Conservation (phyloP, 1,140 invertebrate genomes). For the Bombus difficillimus region DNA sequence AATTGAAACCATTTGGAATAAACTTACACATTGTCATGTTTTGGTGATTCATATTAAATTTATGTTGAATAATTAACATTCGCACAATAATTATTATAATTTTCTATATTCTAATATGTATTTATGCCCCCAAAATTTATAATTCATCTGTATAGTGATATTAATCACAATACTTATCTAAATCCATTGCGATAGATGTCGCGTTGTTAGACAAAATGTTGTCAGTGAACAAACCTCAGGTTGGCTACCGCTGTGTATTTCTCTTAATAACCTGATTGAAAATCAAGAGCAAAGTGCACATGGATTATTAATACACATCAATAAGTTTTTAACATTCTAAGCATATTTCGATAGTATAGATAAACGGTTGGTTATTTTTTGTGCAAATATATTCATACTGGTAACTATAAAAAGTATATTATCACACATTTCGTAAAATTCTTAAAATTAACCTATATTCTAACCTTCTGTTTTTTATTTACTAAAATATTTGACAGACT, state of each 20-base stretch:
- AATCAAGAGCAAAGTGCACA: slow-evolving; percentile 61
- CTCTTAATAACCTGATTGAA: slow-evolving; percentile 11
- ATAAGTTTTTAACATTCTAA: slow-evolving; percentile 31
- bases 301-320: slow-evolving; percentile 69
- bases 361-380: slow-evolving; percentile 32
- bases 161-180: slow-evolving; percentile 1
- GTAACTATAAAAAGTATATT: slow-evolving; percentile 38
- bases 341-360: slow-evolving; percentile 45
- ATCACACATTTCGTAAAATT: slow-evolving; percentile 15
- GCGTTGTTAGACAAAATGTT: slow-evolving; percentile 5
- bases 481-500: neutral
- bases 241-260: slow-evolving; percentile 13
- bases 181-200: slow-evolving; percentile 23
- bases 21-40: too few relatives aligned
- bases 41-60: neutral
- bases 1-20: slow-evolving; percentile 3
- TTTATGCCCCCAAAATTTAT: neutral
- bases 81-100: neutral
- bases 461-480: slow-evolving; percentile 50
- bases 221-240: neutral
- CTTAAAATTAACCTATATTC: slow-evolving; percentile 59
- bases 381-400: slow-evolving; percentile 46
- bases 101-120: neutral
- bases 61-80: neutral
- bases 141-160: slow-evolving; percentile 1